phyloP scores from a whole-genome alignment of 2,888 invertebrate species.

The Thymelicus sylvestris region DNA sequence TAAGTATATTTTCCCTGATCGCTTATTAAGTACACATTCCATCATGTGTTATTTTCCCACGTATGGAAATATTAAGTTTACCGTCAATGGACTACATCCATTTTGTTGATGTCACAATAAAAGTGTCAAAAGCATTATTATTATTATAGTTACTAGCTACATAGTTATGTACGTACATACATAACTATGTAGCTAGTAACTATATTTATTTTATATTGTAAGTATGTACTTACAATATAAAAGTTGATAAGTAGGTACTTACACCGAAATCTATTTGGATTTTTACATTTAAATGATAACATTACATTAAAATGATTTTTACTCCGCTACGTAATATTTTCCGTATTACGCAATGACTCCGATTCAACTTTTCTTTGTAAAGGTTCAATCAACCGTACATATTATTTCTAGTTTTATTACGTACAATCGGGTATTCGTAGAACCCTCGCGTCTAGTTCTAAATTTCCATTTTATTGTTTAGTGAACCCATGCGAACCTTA shows the following conservation, averaged over 20 bases:
- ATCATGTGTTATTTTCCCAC: neutral
- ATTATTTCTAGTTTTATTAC: constrained; percentile 24
- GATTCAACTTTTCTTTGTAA: neutral
- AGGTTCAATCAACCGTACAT: neutral
- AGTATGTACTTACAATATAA: too few species aligned
- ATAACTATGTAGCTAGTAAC: too few species aligned
- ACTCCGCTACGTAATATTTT: too few species aligned
- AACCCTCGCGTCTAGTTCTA: neutral
- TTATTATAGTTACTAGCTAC: too few species aligned
- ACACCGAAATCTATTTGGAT: too few species aligned
- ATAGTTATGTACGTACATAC: too few species aligned
- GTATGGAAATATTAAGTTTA: neutral
- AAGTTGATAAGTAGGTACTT: too few species aligned
- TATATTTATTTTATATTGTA: too few species aligned
- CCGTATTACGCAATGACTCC: too few species aligned
- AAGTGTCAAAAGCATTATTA: neutral
- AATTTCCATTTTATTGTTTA: constrained; percentile 30
- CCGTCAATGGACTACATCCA: neutral
- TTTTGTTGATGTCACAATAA: constrained; percentile 3
- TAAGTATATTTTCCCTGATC: neutral
- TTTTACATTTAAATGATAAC: too few species aligned
- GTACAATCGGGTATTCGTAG: constrained; percentile 11
- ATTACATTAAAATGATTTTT: too few species aligned
- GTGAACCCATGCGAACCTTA: constrained; percentile 1
- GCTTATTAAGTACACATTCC: neutral